Percentiles rank a stretch among this genome's conserved stretches.
Conservation (phyloP, 1,140 invertebrate genomes). For the Trigoniulus corallinus region DNA sequence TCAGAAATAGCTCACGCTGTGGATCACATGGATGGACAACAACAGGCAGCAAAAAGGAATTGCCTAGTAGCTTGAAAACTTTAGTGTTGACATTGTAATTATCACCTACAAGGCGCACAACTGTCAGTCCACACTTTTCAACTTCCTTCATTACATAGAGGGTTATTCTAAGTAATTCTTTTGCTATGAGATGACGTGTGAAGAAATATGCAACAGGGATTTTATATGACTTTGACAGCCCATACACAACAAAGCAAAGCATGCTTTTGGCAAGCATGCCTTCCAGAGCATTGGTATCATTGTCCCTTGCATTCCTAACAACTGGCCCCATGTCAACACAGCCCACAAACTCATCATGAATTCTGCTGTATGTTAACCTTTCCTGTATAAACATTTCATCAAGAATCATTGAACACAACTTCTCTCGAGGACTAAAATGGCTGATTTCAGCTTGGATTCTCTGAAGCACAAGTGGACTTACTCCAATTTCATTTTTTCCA, state of each 20-base stretch:
- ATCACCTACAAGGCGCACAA: slow-evolving; percentile 6
- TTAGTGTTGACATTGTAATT: slow-evolving; percentile 7
- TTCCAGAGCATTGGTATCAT: neutral
- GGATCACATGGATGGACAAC: slow-evolving; percentile 3
- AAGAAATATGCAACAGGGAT: slow-evolving; percentile 11
- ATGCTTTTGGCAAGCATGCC: neutral
- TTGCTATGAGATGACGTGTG: slow-evolving; percentile 4
- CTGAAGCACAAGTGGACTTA: neutral
- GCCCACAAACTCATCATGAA: neutral
- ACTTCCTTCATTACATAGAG: slow-evolving; percentile 3
- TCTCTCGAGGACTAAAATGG: neutral
- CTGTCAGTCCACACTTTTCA: slow-evolving; percentile 3
- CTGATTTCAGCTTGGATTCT: neutral
- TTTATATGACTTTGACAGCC: neutral
- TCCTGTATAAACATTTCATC: slow-evolving; percentile 3
- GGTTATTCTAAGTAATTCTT: neutral
- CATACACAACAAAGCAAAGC: neutral
- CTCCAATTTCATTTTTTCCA: neutral
- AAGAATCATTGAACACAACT: neutral
- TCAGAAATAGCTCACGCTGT: neutral
- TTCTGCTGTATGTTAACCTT: neutral
- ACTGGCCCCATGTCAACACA: slow-evolving; percentile 1
- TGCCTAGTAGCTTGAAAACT: slow-evolving; percentile 1
- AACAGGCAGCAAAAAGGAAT: neutral
- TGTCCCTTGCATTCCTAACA: neutral